Evolutionary conservation across 2,888 invertebrate genomes (phyloP), one percentile per base, ranked within the genome.

Genomic region (Chrysotoxum bicinctum): DNA sequence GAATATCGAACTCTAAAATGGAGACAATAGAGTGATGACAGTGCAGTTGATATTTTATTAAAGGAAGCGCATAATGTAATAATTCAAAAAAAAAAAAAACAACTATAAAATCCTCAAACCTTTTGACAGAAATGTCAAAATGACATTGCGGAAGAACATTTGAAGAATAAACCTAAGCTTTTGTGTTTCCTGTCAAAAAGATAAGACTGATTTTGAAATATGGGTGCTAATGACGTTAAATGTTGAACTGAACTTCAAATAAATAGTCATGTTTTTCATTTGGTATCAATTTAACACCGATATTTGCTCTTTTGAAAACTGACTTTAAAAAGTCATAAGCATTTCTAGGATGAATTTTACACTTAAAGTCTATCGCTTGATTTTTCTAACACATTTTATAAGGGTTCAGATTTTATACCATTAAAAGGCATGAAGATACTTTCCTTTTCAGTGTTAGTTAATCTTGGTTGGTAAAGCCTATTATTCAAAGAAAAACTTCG

Each of bases 81-180:
- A 16, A 3, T 30, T 30, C 6, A 26, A 32, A 23, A 19, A 37
- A 14, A 3, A 32, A 10, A 21, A 16, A 32, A n/a, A 16, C 0
- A 7, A 2, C 21, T 21, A 19, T 1, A 40, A 45, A 30, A 16
- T 1, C 7, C 21, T 6, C 5, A 62, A 43, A 43, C 6, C 10
- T 16, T 43, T 43, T 43, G 16, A 62, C 14, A 48, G n/a, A 3
- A 14, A 0, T 50, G 23, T 66, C 35, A 21, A 50, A 32, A 48
- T 66, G 32, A 45, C 62, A 43, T 64, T 48, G 48, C 19, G 48
- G 30, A 48, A 64, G 7, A 48, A 64, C 64, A 48, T n/a, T 7
- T 14, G 7, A 21, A 12, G 37, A 7, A 35, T n/a, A 32, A 35
- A 56, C n/a, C 1, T 10, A 8, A 26, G 0, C 0, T 23, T 21